Evolutionary conservation across 2,797 vertebrate genomes (phyloP).

Genomic region (Eospalax fontanierii): DNA sequence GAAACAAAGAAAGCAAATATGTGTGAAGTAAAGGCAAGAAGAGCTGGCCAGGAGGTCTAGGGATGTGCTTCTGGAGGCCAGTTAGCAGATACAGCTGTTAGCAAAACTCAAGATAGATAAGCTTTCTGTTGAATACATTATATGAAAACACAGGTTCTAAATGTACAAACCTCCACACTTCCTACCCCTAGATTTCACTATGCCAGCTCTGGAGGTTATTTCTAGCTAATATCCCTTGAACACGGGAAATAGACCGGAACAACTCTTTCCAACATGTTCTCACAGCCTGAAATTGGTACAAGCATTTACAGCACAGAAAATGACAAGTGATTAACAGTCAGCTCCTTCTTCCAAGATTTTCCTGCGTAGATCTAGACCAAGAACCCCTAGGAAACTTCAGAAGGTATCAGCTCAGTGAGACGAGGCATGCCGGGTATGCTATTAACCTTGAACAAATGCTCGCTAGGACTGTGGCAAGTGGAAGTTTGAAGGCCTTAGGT

Average conservation of each 20-base stretch:
- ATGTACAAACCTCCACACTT: neutral
- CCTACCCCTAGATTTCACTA: neutral
- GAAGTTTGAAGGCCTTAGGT: conserved; percentile 38
- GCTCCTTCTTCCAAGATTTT: neutral
- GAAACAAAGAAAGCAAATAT: neutral
- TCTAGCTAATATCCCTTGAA: neutral
- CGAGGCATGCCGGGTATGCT: neutral
- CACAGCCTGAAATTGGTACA: neutral
- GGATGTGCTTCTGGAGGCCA: neutral
- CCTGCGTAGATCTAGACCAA: neutral
- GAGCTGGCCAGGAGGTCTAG: neutral
- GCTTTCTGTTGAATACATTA: neutral
- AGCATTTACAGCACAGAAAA: conserved; percentile 30
- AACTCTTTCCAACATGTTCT: neutral
- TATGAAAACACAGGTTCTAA: neutral
- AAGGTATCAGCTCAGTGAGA: neutral
- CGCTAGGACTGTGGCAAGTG: neutral
- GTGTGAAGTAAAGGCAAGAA: neutral
- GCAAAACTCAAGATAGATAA: neutral
- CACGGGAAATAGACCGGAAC: neutral
- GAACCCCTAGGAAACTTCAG: neutral
- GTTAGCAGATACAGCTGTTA: neutral
- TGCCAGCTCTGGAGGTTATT: neutral
- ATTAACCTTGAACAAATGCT: neutral
- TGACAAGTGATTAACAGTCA: neutral